phyloP scores from a whole-genome alignment of 2,113 vertebrate species.

The Myotis yumanensis region DNA sequence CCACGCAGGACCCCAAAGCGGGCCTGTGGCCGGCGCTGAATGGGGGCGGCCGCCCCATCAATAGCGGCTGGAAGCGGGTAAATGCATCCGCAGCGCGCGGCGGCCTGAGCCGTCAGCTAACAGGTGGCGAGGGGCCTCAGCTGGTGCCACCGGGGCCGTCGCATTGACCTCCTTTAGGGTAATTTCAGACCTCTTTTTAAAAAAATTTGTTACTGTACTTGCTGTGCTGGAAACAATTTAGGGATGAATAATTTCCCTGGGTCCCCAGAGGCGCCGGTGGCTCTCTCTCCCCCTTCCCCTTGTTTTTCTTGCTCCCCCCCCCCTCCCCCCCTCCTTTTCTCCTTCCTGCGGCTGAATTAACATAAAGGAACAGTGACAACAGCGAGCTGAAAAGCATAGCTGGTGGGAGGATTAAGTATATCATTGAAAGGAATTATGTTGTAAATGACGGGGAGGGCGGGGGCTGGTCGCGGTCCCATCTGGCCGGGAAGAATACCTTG shows the following conservation, averaged over 20 bases:
- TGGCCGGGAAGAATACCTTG: slow-evolving; percentile 99
- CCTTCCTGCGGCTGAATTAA: slow-evolving; percentile 90
- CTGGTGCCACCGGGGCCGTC: slow-evolving; percentile 92
- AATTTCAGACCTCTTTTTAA: slow-evolving; percentile 84
- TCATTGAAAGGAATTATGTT: slow-evolving; percentile 99
- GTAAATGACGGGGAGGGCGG: slow-evolving; percentile 96
- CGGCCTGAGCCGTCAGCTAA: slow-evolving; percentile 89
- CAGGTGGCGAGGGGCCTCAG: slow-evolving; percentile 95
- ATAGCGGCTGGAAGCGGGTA: slow-evolving; percentile 93
- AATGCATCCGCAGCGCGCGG: slow-evolving; percentile 88
- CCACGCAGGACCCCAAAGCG: slow-evolving; percentile 87
- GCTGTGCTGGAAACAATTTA: slow-evolving; percentile 94
- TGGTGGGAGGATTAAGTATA: slow-evolving; percentile 99
- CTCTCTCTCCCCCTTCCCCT: slow-evolving; percentile 62
- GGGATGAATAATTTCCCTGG: slow-evolving; percentile 95
- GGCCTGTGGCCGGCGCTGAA: slow-evolving; percentile 84
- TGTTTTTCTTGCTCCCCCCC: background rate
- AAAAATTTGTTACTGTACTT: slow-evolving; percentile 94
- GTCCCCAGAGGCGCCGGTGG: slow-evolving; percentile 88
- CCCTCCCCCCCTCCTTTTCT: slow-evolving; percentile 70
- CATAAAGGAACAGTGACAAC: slow-evolving; percentile 98
- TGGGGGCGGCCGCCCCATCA: slow-evolving; percentile 85
- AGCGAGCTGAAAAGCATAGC: slow-evolving; percentile 95
- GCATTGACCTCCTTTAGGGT: slow-evolving; percentile 92
- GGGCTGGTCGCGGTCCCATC: slow-evolving; percentile 94